Conservation (phyloP, 2,888 invertebrate genomes). For the Callimorpha dominula region DNA sequence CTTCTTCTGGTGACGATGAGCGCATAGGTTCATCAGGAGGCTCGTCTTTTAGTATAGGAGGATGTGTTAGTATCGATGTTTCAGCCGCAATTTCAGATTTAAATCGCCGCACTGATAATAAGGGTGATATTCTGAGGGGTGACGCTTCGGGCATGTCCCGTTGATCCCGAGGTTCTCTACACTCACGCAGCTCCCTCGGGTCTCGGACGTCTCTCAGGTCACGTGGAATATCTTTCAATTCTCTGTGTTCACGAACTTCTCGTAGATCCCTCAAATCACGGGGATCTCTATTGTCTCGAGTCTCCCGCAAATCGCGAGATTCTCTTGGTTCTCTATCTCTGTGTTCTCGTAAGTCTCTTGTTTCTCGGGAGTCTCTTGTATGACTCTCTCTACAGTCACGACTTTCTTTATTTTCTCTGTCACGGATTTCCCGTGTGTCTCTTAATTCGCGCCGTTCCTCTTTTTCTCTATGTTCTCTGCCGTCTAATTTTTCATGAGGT, state of each 20-base stretch:
- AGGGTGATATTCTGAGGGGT: constrained; percentile 80
- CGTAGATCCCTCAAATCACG: constrained; percentile 70
- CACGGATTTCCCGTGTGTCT: constrained; percentile 70
- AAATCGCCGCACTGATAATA: constrained; percentile 82
- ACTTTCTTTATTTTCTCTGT: constrained; percentile 74
- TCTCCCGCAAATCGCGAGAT: constrained; percentile 64
- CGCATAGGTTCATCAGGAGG: constrained; percentile 85
- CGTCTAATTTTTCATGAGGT: constrained; percentile 71
- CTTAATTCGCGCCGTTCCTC: constrained; percentile 76
- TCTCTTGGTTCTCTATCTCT: constrained; percentile 74
- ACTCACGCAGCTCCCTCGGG: constrained; percentile 71
- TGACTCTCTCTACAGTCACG: constrained; percentile 72
- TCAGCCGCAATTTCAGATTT: constrained; percentile 75
- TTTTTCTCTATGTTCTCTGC: constrained; percentile 72
- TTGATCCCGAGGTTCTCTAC: constrained; percentile 69
- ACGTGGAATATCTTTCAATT: constrained; percentile 63
- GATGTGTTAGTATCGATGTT: constrained; percentile 77
- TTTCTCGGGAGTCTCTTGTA: constrained; percentile 73
- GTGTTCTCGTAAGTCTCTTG: constrained; percentile 67
- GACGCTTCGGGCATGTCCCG: constrained; percentile 80
- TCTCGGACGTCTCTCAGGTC: constrained; percentile 67
- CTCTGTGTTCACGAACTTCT: constrained; percentile 66
- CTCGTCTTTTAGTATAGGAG: constrained; percentile 84
- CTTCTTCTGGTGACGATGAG: constrained; percentile 87
- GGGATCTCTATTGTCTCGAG: constrained; percentile 67